These are phyloP conservation scores for Venusia cambrica DNA, from an alignment of 2,888 invertebrate genomes.

Conservation along the genomic window DNA sequence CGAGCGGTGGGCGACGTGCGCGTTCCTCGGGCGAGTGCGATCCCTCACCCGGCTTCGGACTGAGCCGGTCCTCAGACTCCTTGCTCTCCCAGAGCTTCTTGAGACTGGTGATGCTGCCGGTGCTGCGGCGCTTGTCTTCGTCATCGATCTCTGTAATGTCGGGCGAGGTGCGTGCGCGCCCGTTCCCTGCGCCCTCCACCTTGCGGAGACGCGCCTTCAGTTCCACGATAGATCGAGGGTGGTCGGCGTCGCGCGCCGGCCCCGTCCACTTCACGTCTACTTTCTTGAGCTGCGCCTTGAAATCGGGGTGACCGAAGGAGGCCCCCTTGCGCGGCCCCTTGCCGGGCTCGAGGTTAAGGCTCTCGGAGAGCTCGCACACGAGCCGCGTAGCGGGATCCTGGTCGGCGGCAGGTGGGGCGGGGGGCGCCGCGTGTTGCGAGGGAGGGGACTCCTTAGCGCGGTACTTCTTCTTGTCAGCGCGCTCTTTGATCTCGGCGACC, in stretches of 20 bases:
- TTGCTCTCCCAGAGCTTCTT: slow-evolving; percentile 96
- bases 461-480: slow-evolving; percentile 85
- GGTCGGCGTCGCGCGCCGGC: slow-evolving; percentile 70
- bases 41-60: slow-evolving; percentile 81
- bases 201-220: slow-evolving; percentile 92
- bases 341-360: slow-evolving; percentile 84
- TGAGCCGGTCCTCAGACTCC: slow-evolving; percentile 80
- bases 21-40: slow-evolving; percentile 58
- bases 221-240: slow-evolving; percentile 86
- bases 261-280: slow-evolving; percentile 85
- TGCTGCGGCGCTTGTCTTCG: slow-evolving; percentile 93
- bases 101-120: slow-evolving; percentile 94
- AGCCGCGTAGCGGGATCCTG: slow-evolving; percentile 89
- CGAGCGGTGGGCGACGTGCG: slow-evolving; percentile 37
- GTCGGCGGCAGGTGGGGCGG: slow-evolving; percentile 50
- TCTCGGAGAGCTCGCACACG: slow-evolving; percentile 92
- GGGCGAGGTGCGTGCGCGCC: slow-evolving; percentile 54
- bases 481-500: slow-evolving; percentile 91
- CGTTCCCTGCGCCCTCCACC: slow-evolving; percentile 82
- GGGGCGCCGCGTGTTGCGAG: slow-evolving; percentile 41
- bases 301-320: slow-evolving; percentile 65
- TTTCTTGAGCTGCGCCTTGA: slow-evolving; percentile 87
- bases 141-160: slow-evolving; percentile 74
- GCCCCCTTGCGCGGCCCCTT: slow-evolving; percentile 78
- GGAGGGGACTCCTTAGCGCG: slow-evolving; percentile 78